These are phyloP conservation scores for Ailurus styani DNA, from an alignment of 2,113 vertebrate species.

Conservation along the genomic window DNA sequence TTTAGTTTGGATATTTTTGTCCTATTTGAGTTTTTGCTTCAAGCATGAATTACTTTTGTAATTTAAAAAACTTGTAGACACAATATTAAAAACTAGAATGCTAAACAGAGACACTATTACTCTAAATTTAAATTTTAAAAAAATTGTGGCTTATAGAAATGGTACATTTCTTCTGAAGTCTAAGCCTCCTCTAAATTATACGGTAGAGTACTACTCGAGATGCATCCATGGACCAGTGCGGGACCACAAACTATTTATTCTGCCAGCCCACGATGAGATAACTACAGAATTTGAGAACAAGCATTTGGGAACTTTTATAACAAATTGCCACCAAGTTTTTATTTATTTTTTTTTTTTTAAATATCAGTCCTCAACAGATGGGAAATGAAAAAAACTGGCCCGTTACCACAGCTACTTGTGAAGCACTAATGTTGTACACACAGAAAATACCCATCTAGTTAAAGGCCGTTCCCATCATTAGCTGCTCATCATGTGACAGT, in stretches of 20 bases:
- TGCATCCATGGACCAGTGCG: not conserved
- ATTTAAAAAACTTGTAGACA: slow-evolving; percentile 26
- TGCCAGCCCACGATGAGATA: not conserved
- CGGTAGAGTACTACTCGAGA: not conserved
- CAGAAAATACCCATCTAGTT: not conserved
- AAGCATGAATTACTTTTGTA: slow-evolving; percentile 15
- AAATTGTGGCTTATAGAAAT: slow-evolving; percentile 18
- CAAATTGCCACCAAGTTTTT: not conserved
- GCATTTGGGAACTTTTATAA: not conserved
- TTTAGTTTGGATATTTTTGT: slow-evolving; percentile 25
- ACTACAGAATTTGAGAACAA: not conserved
- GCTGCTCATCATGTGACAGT: not conserved
- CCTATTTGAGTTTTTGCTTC: not conserved
- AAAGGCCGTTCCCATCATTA: not conserved
- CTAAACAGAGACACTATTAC: slow-evolving; percentile 35
- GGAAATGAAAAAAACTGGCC: not conserved
- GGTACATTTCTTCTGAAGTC: slow-evolving; percentile 16
- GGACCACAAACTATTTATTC: not conserved
- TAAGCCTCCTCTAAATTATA: slow-evolving; percentile 37
- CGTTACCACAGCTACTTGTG: not conserved
- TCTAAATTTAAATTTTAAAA: not conserved
- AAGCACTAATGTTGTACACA: not conserved
- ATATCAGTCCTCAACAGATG: not conserved
- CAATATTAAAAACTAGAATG: not conserved
- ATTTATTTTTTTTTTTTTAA: not conserved